Evolutionary conservation across 2,113 vertebrate genomes (phyloP).

Genomic region (Zosterops japonicus): DNA sequence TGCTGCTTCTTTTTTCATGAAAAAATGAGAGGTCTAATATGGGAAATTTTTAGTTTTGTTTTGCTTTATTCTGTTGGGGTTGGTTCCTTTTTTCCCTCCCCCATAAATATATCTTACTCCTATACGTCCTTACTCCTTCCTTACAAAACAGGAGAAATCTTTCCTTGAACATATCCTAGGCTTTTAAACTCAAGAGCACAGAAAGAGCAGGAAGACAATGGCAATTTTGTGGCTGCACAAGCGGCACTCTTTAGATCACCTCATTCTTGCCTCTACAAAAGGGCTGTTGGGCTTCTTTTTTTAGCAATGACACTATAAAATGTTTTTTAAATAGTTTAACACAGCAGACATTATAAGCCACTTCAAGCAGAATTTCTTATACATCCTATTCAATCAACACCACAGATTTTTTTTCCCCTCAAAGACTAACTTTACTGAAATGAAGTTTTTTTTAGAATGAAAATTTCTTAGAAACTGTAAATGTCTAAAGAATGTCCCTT

Average conservation of each 20-base stretch:
- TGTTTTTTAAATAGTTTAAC: background rate
- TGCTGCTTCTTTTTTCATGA: accelerated
- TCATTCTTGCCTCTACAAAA: background rate
- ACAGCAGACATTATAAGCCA: background rate
- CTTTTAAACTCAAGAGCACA: background rate
- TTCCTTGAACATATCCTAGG: background rate
- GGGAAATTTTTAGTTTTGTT: accelerated
- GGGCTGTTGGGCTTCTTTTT: background rate
- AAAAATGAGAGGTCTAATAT: background rate
- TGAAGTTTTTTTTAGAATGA: background rate
- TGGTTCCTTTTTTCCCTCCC: background rate
- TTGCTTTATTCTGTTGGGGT: background rate
- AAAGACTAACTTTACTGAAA: background rate
- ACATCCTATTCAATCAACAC: background rate
- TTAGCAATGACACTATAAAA: background rate
- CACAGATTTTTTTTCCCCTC: background rate
- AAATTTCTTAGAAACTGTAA: background rate
- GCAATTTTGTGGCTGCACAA: background rate
- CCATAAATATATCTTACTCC: background rate
- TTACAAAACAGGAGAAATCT: background rate
- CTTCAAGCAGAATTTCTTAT: background rate
- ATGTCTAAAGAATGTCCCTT: background rate
- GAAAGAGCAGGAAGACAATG: background rate
- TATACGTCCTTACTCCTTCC: background rate
- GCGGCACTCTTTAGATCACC: background rate